These are phyloP conservation scores for Psilopogon haemacephalus DNA, from an alignment of 2,113 vertebrate species.

Conservation along the genomic window DNA sequence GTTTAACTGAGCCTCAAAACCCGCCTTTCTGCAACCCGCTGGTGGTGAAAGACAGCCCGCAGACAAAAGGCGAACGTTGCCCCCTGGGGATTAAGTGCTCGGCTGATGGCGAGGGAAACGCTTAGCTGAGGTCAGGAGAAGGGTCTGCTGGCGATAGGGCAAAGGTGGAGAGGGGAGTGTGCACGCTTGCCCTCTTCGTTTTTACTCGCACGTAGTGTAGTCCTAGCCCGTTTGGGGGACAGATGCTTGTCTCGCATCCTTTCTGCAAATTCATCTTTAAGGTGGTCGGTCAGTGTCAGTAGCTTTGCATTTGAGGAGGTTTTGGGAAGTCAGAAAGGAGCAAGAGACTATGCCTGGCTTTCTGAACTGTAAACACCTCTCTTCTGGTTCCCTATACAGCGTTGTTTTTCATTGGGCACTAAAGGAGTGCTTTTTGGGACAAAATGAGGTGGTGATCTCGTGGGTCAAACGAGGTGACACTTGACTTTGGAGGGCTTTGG, in stretches of 20 bases:
- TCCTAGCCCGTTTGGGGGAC: neutral
- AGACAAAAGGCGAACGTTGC: neutral
- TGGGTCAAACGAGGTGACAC: neutral
- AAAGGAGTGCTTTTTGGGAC: neutral
- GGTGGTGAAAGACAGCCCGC: neutral
- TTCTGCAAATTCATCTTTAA: neutral
- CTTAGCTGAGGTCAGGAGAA: neutral
- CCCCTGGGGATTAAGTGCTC: neutral
- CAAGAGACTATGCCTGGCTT: neutral
- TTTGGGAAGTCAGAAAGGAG: neutral
- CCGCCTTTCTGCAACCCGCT: neutral
- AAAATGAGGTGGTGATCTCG: neutral
- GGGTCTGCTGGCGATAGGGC: neutral
- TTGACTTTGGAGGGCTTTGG: neutral
- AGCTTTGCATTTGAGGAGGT: neutral
- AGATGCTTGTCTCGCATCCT: neutral
- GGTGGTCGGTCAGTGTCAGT: neutral
- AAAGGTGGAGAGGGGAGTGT: fast-evolving
- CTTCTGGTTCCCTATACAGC: fast-evolving
- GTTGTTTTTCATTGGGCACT: neutral
- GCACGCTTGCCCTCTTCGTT: too few relatives aligned
- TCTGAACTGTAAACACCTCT: neutral
- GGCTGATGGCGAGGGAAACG: neutral
- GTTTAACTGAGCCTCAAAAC: neutral
- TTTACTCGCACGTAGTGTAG: neutral